Evolutionary conservation across 2,113 vertebrate species (phyloP), one percentile per base, ranked within the genome.

Genomic region (Serilophus lunatus): DNA sequence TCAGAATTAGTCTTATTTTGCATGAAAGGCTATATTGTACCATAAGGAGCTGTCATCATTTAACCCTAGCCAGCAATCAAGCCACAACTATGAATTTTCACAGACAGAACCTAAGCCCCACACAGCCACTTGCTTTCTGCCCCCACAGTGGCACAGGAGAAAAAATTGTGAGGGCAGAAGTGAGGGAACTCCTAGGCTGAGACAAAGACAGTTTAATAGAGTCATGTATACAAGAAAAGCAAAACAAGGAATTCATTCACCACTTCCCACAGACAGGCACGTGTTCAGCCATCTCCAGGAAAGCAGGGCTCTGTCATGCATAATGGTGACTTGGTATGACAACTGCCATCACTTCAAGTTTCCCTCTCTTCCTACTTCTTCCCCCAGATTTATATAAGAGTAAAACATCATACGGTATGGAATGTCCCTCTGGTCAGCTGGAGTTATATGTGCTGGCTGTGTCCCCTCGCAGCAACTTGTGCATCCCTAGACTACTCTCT

Each of bases 211-310:
- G 8, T 54, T 69, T 24, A 77, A 24, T 13, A 54, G 10, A 50
- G 7, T 18, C 13, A 5, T 0, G 0, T 1, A 15, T 2, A 12
- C 4, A 47, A 79, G 15, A 12, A 86, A 79, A 82, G 26, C 17
- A 51, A 86, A 79, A 10, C 9, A 83, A 42, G 13, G 15, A 72
- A 74, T 74, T 82, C 0, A 54, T 54, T 74, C 18, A 31, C 12
- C 2, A 6, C 22, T 50, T 79, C 25, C 35, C 3, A 9, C 23
- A 0, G 1, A 4, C 23, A 64, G 25, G 29, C 25, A 60, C 7
- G 4, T 36, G 25, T 42, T 70, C 29, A 70, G 35, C 10, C 61
- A 38, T 36, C 19, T 25, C 33, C 47, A 66, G 40, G 19, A 80
- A 7, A 76, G 6, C 18, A 66, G 11, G 17, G 8, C 6, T 71